phyloP scores from a whole-genome alignment of 2,113 vertebrate genomes.

The Elachura formosa region DNA sequence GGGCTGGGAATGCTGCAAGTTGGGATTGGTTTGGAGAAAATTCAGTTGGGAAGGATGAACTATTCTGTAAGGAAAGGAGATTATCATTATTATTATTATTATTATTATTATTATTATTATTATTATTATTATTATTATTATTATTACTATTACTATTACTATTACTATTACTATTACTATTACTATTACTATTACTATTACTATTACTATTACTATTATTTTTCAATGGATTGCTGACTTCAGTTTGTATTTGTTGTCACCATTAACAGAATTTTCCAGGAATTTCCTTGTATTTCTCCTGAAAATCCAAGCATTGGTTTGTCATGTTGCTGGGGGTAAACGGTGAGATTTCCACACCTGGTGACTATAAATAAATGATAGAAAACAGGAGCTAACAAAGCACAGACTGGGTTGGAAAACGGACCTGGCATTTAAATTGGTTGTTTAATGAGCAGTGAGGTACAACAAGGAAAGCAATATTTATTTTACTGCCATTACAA shows the following conservation, averaged over 20 bases:
- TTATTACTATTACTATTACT: too few species aligned
- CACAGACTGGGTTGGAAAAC: background rate
- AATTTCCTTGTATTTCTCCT: background rate
- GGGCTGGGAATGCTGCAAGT: background rate
- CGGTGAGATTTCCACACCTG: background rate
- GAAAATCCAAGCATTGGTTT: background rate
- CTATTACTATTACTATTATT: too few species aligned
- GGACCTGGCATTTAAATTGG: background rate
- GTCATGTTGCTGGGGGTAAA: background rate
- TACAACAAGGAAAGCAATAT: background rate
- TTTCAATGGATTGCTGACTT: too few species aligned
- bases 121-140: too few species aligned
- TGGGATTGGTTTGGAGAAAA: background rate
- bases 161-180: too few species aligned
- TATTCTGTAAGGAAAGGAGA: background rate
- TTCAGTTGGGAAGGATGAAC: background rate
- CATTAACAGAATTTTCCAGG: background rate
- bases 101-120: too few species aligned
- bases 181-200: too few species aligned
- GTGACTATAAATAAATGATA: background rate
- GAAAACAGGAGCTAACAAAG: background rate
- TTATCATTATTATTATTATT: background rate
- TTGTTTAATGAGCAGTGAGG: background rate
- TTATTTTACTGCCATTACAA: background rate
- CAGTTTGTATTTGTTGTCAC: background rate